Evolutionary conservation across 64 coral and sea anemone species (phyloP), one percentile per base, ranked within the genome.

Genomic region (Anthopleura sola): DNA sequence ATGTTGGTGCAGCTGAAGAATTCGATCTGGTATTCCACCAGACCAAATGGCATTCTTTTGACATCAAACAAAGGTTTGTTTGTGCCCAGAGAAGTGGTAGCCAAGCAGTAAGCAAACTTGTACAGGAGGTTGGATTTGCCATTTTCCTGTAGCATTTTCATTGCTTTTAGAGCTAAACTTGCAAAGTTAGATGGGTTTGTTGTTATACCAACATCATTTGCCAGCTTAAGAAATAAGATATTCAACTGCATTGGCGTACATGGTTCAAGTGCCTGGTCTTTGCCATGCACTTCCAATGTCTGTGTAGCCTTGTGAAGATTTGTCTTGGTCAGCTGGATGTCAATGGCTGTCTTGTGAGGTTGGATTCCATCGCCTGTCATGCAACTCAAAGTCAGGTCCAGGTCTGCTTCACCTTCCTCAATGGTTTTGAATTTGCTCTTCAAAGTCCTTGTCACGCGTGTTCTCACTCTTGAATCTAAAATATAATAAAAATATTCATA

Each of bases 1-100:
- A 86, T 89, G 87, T 93, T 93, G 58, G 78, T 90, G 66, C 83
- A 80, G 23, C 75, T 82, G 71, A 93, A 93, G 83, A 93, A 89
- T 82, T 89, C 75, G 36, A 86, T 89, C 37, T 93, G 87, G 44
- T 93, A 93, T 86, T 93, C 83, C 26, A 93, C 83, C 36, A 93
- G 47, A 34, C 92, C 92, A 93, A 93, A 93, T 23, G 92, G 87
- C 92, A 89, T 86, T 36, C 83, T 32, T 18, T 40, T 68, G 26
- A 76, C 32, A n/a, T 57, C 75, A 34, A 87, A 68, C 26, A 93
- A 29, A 28, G 79, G 50, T 39, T 32, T 85, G 36, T 46, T 60
- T 1, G 75, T 80, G 82, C 24, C 64, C 40, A 83, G 77, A 37
- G 15, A 24, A 20, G 34, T 83, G 16, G 37, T 93, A 29, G 87